These are phyloP conservation scores for Erythrolamprus reginae DNA, from an alignment of 2,113 vertebrate species.

Conservation along the genomic window DNA sequence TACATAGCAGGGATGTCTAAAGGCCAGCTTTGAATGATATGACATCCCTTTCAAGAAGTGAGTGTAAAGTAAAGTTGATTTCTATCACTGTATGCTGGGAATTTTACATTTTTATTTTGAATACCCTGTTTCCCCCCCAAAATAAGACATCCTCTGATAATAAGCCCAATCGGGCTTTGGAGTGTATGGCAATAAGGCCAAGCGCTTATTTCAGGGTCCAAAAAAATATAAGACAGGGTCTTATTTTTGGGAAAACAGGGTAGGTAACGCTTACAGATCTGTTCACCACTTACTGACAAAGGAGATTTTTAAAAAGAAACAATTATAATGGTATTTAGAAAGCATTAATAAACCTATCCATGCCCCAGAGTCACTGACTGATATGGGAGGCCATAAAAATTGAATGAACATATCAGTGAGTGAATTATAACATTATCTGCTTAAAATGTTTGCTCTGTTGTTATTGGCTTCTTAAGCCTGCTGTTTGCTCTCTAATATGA, in stretches of 20 bases:
- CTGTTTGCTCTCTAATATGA: not conserved
- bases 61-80: not conserved
- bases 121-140: too few relatives aligned
- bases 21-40: not conserved
- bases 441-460: not conserved
- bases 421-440: slow-evolving; percentile 9
- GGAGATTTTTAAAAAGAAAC: not conserved
- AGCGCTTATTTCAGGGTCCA: too few relatives aligned
- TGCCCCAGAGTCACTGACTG: not conserved
- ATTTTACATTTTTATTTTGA: not conserved
- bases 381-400: not conserved
- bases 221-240: too few relatives aligned
- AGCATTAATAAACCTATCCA: not conserved
- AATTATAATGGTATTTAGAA: not conserved
- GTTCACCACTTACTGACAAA: not conserved
- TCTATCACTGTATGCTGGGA: not conserved
- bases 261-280: not conserved
- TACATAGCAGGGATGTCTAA: not conserved
- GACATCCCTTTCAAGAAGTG: too few relatives aligned
- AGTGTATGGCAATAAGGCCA: too few relatives aligned
- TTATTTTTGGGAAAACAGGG: too few relatives aligned
- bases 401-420: not conserved
- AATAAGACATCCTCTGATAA: too few relatives aligned
- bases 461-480: not conserved
- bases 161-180: too few relatives aligned